Conservation (phyloP, 1,140 invertebrate species). For the Drosophila tani region DNA sequence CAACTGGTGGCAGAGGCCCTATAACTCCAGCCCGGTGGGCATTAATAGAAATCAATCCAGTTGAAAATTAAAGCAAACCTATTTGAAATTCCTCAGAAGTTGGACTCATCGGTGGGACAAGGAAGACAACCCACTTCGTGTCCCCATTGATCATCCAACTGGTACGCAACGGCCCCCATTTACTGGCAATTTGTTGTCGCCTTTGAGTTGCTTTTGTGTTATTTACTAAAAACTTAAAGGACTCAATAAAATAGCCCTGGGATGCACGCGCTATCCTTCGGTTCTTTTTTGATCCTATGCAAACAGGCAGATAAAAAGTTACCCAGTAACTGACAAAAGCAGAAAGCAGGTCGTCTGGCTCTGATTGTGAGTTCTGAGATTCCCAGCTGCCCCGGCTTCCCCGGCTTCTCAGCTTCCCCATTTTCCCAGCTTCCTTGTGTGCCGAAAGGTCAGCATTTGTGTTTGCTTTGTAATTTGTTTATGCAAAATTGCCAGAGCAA, state of each 20-base stretch:
- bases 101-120: not conserved
- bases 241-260: constrained; percentile 77
- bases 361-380: constrained; percentile 17
- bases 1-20: constrained; percentile 50
- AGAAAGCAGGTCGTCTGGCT: constrained; percentile 38
- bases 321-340: constrained; percentile 48
- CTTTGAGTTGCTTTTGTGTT: constrained; percentile 67
- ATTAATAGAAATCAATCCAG: constrained; percentile 72
- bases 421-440: constrained; percentile 7
- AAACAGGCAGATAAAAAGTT: constrained; percentile 58
- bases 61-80: constrained; percentile 61
- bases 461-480: constrained; percentile 83
- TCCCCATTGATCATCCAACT: constrained; percentile 63
- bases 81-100: constrained; percentile 57
- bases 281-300: constrained; percentile 72
- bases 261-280: constrained; percentile 51
- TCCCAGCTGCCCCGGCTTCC: not conserved
- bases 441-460: constrained; percentile 65
- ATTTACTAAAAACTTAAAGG: constrained; percentile 83
- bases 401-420: constrained; percentile 9
- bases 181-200: constrained; percentile 72
- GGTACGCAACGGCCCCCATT: constrained; percentile 62
- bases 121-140: constrained; percentile 13
- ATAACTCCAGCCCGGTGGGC: constrained; percentile 26
- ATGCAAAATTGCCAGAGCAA: constrained; percentile 83